Percentiles rank a stretch among this genome's conserved stretches.
phyloP scores from a whole-genome alignment of 2,888 invertebrate species.

The Dicyrtoma fusca region DNA sequence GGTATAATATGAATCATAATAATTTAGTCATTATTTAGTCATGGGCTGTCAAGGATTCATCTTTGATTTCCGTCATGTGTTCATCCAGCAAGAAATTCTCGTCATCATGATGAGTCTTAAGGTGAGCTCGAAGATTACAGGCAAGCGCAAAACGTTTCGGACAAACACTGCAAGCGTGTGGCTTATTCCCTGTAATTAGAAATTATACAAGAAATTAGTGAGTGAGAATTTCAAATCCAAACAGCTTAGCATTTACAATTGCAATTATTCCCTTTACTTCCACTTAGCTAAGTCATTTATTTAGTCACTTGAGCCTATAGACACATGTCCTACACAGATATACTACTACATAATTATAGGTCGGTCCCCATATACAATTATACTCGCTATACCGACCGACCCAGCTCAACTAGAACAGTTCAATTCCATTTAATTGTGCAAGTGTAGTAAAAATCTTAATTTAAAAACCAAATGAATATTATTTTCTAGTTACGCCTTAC shows the following conservation, averaged over 20 bases:
- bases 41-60: constrained; percentile 32
- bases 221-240: background rate
- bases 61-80: constrained; percentile 37
- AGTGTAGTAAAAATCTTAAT: background rate
- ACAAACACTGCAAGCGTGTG: constrained; percentile 72
- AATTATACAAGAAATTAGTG: constrained; percentile 3
- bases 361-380: too few species aligned
- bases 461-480: constrained; percentile 16
- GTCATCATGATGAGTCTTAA: constrained; percentile 74
- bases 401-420: too few species aligned
- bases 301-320: too few species aligned
- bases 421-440: background rate
- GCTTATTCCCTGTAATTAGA: constrained; percentile 70
- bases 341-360: too few species aligned
- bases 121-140: constrained; percentile 73
- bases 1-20: background rate
- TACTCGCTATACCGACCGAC: too few species aligned
- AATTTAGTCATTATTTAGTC: constrained; percentile 12
- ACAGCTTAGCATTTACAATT: background rate
- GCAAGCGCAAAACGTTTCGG: constrained; percentile 73
- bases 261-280: background rate
- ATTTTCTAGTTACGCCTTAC: constrained; percentile 24
- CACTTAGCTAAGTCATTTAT: background rate
- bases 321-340: too few species aligned
- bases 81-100: constrained; percentile 39